Base-by-base conservation (phyloP, 2,113 vertebrate genomes). In the Chunga burmeisteri region DNA sequence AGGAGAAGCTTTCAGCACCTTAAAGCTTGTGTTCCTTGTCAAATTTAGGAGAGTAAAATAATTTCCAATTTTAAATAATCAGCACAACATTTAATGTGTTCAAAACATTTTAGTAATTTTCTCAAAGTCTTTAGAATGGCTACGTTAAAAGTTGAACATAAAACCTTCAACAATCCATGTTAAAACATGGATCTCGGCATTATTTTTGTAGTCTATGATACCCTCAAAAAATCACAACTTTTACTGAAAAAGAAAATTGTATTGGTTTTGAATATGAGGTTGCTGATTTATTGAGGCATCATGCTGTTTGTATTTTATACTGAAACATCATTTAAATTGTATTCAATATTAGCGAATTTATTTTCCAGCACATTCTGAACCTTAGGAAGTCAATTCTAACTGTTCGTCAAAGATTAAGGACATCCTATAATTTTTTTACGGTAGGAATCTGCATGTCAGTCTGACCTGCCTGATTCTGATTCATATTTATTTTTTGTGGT, bases 231-330 rank as follows among this genome's bases (percentile, higher is more conserved):
- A 80, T 88, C 9, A 32, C 27, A 91, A 75, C 52, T 88, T 96
- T 93, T 91, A 55, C 56, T 93, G 40, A 40, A 96, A 86, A 96
- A 81, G 34, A 94, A 97, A 96, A 95, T 95, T 52, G 75, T 63
- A 94, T 73, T 27, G 12, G 36, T 89, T 96, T 92, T 94, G 74
- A 96, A 86, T 90, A 79, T 74, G 79, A 96, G 38, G 17, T 62
- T 66, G 50, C 27, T 81, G 67, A 84, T 92, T 93, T 96, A 91
- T 79, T 93, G 90, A 94, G 80, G 70, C 52, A 63, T 91, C 88
- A 65, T 79, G 40, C 58, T 86, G 44, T 32, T 93, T 68, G 2
- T 61, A 34, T 89, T 89, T 90, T 77, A 25, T 61, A 70, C 63
- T 91, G 18, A 94, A 75, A 92, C 92, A 55, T 58, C 81, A 96